These are phyloP conservation scores for Blastobasis adustella DNA, from an alignment of 2,888 invertebrate genomes.

Conservation along the genomic window DNA sequence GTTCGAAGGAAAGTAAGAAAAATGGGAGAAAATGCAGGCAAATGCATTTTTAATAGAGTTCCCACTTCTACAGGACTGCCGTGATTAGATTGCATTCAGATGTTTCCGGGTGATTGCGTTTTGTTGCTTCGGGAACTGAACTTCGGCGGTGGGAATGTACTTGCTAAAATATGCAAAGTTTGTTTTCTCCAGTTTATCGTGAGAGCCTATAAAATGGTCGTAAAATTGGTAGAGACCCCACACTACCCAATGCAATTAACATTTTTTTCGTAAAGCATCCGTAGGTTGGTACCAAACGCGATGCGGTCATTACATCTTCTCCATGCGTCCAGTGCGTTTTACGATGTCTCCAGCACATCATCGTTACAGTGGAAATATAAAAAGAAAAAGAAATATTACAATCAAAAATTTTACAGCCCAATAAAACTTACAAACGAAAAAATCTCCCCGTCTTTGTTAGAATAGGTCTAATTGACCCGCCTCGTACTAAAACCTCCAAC, in stretches of 20 bases:
- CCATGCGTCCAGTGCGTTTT: slow-evolving; percentile 19
- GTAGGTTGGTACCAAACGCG: too few species aligned
- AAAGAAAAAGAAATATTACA: slow-evolving; percentile 46
- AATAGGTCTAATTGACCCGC: slow-evolving; percentile 51
- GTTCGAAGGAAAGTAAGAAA: slow-evolving; percentile 31
- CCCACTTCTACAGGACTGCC: not conserved
- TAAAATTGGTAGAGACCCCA: too few species aligned
- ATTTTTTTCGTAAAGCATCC: too few species aligned
- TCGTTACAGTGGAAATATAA: slow-evolving; percentile 26
- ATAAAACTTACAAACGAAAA: slow-evolving; percentile 46
- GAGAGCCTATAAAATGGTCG: too few species aligned
- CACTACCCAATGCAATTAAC: too few species aligned
- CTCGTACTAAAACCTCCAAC: slow-evolving; percentile 28
- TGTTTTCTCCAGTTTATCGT: too few species aligned
- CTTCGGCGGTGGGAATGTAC: too few species aligned
- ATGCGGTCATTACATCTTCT: slow-evolving; percentile 10
- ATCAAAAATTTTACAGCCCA: slow-evolving; percentile 41
- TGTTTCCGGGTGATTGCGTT: too few species aligned
- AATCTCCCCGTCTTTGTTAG: slow-evolving; percentile 37
- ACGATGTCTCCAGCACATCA: slow-evolving; percentile 31
- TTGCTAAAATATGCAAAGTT: too few species aligned
- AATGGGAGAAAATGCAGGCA: slow-evolving; percentile 44
- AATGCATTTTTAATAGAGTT: slow-evolving; percentile 56
- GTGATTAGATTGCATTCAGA: slow-evolving; percentile 2
- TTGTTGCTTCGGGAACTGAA: too few species aligned